Conservation (phyloP, 2,113 vertebrate genomes). For the Edolisoma coerulescens region DNA sequence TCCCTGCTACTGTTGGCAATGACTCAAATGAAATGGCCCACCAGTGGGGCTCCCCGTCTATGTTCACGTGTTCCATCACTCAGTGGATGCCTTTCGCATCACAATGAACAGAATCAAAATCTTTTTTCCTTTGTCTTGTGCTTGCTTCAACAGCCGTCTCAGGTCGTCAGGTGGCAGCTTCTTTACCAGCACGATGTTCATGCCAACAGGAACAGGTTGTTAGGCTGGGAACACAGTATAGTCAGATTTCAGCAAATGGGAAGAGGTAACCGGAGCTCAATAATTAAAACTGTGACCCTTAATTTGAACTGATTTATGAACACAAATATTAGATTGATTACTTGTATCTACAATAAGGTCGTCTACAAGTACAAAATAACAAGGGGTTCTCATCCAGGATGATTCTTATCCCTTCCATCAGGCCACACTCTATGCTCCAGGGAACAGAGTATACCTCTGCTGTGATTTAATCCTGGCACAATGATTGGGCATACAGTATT, state of each 20-base stretch:
- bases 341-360: neutral
- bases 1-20: accelerated
- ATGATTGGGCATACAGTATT: neutral
- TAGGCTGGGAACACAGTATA: neutral
- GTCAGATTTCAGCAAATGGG: neutral
- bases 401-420: neutral
- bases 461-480: neutral
- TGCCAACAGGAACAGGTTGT: neutral
- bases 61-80: neutral
- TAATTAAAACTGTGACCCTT: neutral
- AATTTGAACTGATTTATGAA: neutral
- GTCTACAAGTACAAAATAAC: neutral
- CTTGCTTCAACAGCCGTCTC: neutral
- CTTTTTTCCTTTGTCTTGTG: neutral
- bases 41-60: accelerated
- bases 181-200: neutral
- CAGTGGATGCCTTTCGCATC: accelerated
- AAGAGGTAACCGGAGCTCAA: neutral
- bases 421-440: neutral
- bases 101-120: neutral
- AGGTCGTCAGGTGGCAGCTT: neutral
- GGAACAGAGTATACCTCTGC: accelerated
- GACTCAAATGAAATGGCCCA: neutral
- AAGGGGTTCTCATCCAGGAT: neutral
- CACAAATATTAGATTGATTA: neutral